Base-by-base conservation (phyloP, 2,797 vertebrate species). In the Eospalax fontanierii region DNA sequence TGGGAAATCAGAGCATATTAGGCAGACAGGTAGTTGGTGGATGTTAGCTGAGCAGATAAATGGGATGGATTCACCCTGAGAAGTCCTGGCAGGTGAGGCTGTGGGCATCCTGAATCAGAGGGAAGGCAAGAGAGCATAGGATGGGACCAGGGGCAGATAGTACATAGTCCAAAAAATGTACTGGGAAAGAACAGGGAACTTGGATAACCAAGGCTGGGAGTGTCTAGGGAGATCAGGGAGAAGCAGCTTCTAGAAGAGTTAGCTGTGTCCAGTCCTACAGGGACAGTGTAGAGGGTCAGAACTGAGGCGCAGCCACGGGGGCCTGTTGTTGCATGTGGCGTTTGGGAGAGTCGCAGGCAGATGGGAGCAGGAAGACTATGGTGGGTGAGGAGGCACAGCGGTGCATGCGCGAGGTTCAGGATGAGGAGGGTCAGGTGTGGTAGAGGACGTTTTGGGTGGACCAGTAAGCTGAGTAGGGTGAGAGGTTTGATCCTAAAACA, bases 211-310 rank as follows among this genome's bases (percentile, higher is more conserved):
- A 57, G 16, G 6, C 22, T 68, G 28, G 7, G 14, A 68, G 63
- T 28, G 10, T 83, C 4, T 16, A 66, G 38, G 75, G 73, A 80
- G 74, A 89, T 80, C 57, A 73, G 4, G 18, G 8, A 68, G 65
- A 71, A 73, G 73, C 59, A 81, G 43, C 65, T 87, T 96, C 75
- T 89, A 80, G 75, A 89, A 86, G 46, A 40, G 2, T 11, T 15
- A 33, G 43, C 40, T 78, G 21, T 81, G 24, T 70, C 19, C 28
- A 66, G 0, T 76, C 65, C 54, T 78, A 10, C 59, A 92, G 70
- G 40, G 30, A 33, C 16, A 43, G 16, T 71, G 43, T 87, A 89
- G 73, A 65, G 61, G 46, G 9, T 35, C 74, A 54, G 63, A 46
- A 43, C 46, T 63, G 30, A 70, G 91, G 79, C 46, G 21, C 4